phyloP scores from a whole-genome alignment of 1,140 invertebrate species.

The Megalonaias nervosa region DNA sequence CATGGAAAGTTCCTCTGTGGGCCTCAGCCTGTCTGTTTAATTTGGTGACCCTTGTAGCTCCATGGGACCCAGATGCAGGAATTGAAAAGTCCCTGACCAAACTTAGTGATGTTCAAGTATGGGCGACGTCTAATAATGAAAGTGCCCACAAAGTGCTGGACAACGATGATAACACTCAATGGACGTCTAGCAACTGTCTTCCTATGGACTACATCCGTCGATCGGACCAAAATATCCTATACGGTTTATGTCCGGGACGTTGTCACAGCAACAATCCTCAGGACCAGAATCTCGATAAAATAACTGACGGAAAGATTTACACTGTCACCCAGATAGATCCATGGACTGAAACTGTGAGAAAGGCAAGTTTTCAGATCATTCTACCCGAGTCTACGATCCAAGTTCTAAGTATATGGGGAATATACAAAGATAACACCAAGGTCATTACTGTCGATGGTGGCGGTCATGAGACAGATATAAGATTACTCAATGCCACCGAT shows the following conservation, averaged over 20 bases:
- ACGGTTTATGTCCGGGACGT: slow-evolving; percentile 21
- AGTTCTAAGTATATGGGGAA: slow-evolving; percentile 39
- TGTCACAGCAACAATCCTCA: slow-evolving; percentile 11
- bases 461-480: slow-evolving; percentile 17
- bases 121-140: slow-evolving; percentile 28
- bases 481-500: slow-evolving; percentile 28
- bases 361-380: slow-evolving; percentile 16
- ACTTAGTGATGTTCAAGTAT: slow-evolving; percentile 25
- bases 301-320: slow-evolving; percentile 36
- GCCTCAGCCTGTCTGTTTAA: too few relatives aligned
- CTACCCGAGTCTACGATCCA: slow-evolving; percentile 12
- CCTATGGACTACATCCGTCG: slow-evolving; percentile 38
- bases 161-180: slow-evolving; percentile 49
- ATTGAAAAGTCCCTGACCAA: slow-evolving; percentile 48
- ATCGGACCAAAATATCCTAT: slow-evolving; percentile 40
- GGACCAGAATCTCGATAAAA: neutral
- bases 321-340: neutral
- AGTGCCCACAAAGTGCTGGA: slow-evolving; percentile 29
- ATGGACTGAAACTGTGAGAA: neutral
- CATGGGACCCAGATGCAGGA: slow-evolving; percentile 57
- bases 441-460: slow-evolving; percentile 12
- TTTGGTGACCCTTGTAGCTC: neutral
- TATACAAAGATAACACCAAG: slow-evolving; percentile 23
- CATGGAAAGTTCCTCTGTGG: too few relatives aligned
- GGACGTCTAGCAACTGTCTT: slow-evolving; percentile 46